These are phyloP conservation scores for Corythornis vintsioides DNA, from an alignment of 2,113 vertebrate species.

Conservation along the genomic window DNA sequence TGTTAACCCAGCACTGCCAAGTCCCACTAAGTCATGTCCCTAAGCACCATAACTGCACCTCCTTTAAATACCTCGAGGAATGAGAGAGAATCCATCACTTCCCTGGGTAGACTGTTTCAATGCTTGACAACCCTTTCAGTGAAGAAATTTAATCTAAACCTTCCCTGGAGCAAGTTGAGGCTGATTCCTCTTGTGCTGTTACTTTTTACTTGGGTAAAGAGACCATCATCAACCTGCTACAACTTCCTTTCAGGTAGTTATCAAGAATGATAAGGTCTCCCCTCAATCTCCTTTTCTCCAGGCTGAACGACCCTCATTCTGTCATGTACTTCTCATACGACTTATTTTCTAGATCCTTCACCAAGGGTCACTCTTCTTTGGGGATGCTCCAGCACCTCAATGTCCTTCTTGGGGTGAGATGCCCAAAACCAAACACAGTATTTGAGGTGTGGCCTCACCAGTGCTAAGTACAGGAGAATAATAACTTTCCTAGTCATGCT, in stretches of 20 bases:
- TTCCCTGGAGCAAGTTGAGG: background rate
- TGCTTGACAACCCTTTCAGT: background rate
- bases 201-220: background rate
- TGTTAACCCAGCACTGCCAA: background rate
- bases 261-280: background rate
- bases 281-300: background rate
- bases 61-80: background rate
- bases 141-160: background rate
- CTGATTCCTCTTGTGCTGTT: background rate
- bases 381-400: accelerated
- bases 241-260: background rate
- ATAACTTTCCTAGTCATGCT: accelerated
- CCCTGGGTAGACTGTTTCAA: background rate
- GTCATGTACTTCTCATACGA: background rate
- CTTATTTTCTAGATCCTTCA: background rate
- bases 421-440: background rate
- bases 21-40: background rate
- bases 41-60: accelerated
- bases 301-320: background rate
- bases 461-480: accelerated
- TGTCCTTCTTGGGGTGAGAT: accelerated
- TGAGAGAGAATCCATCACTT: background rate
- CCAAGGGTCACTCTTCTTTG: accelerated
- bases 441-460: accelerated
- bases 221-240: accelerated